These are phyloP conservation scores for Chrysogorgia sp. DNA, from an alignment of 92 coral and sea anemone genomes.

Conservation along the genomic window DNA sequence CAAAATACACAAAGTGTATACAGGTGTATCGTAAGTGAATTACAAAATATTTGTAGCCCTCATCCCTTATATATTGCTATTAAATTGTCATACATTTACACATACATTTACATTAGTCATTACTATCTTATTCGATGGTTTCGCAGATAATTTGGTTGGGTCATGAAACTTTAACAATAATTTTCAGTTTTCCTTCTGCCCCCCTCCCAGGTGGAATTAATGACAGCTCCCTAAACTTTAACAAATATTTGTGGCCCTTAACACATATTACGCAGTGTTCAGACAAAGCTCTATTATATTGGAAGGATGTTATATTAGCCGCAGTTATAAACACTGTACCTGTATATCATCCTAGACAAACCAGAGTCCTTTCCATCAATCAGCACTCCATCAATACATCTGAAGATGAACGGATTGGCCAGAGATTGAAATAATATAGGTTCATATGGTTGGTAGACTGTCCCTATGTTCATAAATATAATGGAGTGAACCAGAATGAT, in stretches of 20 bases:
- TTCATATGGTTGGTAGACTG: constrained; percentile 88
- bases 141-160: too few species aligned
- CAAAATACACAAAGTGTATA: too few species aligned
- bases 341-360: constrained; percentile 82
- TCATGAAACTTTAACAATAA: too few species aligned
- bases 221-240: neutral
- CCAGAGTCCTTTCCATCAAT: constrained; percentile 96
- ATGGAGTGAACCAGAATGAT: neutral
- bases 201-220: too few species aligned
- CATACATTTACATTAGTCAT: too few species aligned
- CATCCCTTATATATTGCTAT: too few species aligned
- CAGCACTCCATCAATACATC: constrained; percentile 91
- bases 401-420: constrained; percentile 83
- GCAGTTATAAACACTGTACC: too few species aligned
- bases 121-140: neutral
- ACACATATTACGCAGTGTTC: neutral
- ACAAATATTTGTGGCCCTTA: neutral
- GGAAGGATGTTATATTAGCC: too few species aligned
- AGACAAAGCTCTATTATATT: neutral
- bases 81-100: too few species aligned
- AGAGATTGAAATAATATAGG: constrained; percentile 89
- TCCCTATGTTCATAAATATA: constrained; percentile 45
- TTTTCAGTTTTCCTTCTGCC: too few species aligned
- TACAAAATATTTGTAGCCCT: too few species aligned
- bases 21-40: too few species aligned